A percentile compares a stretch with the other conserved stretches of the same genome.
Conservation (phyloP, 2,113 vertebrate species). For the Acrocephalus arundinaceus region DNA sequence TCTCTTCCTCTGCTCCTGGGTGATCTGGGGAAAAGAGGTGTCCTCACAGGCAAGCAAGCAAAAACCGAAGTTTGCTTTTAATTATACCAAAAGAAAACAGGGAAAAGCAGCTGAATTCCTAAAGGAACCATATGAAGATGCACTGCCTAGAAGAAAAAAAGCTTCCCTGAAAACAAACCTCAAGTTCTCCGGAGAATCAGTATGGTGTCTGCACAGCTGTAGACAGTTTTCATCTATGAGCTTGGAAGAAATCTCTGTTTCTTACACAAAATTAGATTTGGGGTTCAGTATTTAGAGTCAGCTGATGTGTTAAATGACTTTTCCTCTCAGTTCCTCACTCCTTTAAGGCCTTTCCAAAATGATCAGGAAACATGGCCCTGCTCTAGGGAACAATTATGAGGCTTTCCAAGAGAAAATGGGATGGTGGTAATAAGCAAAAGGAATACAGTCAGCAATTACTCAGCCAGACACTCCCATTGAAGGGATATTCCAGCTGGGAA, state of each 20-base stretch:
- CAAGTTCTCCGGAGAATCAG: neutral
- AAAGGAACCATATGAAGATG: neutral
- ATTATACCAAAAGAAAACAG: slow-evolving; percentile 30
- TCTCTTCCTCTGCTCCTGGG: neutral
- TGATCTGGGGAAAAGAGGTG: neutral
- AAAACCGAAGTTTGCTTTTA: slow-evolving; percentile 34
- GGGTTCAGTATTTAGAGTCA: neutral
- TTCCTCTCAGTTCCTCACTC: neutral
- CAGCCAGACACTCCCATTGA: neutral
- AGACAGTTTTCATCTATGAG: neutral
- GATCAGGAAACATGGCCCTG: neutral
- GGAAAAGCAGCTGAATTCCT: slow-evolving; percentile 16
- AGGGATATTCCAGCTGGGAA: neutral
- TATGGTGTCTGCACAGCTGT: neutral
- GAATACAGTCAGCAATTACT: neutral
- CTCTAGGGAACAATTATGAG: neutral
- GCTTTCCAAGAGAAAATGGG: neutral
- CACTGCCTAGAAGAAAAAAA: neutral
- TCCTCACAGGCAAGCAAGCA: neutral
- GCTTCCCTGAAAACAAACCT: neutral
- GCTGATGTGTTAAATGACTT: neutral
- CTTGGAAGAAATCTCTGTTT: neutral
- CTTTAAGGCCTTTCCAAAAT: neutral
- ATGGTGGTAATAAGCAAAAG: neutral
- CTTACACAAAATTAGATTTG: neutral